Evolutionary conservation across 2,113 vertebrate genomes (phyloP), one percentile per base, ranked within the genome.

Genomic region (Nasalis larvatus): DNA sequence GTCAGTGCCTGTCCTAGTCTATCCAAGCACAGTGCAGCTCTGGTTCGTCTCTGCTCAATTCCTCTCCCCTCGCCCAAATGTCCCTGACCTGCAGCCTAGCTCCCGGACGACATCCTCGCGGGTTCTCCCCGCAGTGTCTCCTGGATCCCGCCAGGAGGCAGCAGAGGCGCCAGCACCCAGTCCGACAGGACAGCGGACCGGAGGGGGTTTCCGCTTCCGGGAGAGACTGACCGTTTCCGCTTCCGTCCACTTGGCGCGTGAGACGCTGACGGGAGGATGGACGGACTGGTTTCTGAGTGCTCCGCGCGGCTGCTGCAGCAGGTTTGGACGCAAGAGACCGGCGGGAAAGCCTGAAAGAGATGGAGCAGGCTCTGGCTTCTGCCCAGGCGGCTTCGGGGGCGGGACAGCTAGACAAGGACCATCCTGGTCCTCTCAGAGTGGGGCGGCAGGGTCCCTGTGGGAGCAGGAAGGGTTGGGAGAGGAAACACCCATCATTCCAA

Each of bases 251-350:
- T 94, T 74, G 86, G 77, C 49, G 35, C 35, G 71, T 4, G 74
- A 25, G 9, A 5, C 17, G 60, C 73, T 35, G 66, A 60, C 49
- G 60, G 13, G 66, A 98, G 98, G 96, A 99, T 99, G 99, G 99
- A 98, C 94, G 98, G 98, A 8, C 74, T 97, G 23, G 85, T 99
- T 86, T 98, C 95, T 49, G 96, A 98, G 76, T 99, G 98, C 91
- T 98, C 98, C 1, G 97, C 98, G 88, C 99, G 99, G 49, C 97
- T 99, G 42, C 98, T 98, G 52, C 98, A 99, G 97, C 99, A 99
- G 99, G 99, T 99, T 8, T 95, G 98, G 18, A 40, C 10, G 1
- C 58, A 0, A 8, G 92, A 69, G 49, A 2, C 35, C 3, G 6
- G 58, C 21, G 86, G 45, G 23, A 20, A 23, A 23, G 21, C 47